These are phyloP conservation scores for Theocolax elegans DNA, from an alignment of 1,140 invertebrate genomes.

Conservation along the genomic window DNA sequence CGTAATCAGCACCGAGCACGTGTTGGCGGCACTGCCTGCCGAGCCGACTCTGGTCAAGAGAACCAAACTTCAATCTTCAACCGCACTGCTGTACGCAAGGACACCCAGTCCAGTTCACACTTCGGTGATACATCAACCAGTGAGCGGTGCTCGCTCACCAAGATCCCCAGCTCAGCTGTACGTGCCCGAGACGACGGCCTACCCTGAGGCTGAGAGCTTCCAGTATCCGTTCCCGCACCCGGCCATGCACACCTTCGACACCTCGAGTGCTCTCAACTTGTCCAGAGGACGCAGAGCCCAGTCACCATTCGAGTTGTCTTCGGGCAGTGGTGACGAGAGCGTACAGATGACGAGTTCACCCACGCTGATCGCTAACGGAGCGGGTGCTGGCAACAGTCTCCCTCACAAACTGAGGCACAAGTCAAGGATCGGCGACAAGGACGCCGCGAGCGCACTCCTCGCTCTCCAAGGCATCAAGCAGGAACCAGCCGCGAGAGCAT, in stretches of 20 bases:
- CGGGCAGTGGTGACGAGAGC: constrained; percentile 78
- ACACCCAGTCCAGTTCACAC: constrained; percentile 75
- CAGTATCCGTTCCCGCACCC: constrained; percentile 68
- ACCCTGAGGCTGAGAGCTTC: constrained; percentile 63
- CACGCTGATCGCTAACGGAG: constrained; percentile 54
- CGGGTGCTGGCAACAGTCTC: constrained; percentile 70
- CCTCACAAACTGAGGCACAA: constrained; percentile 93
- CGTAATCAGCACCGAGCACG: constrained; percentile 87
- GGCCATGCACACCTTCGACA: constrained; percentile 65
- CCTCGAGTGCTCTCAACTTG: constrained; percentile 73
- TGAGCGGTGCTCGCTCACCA: constrained; percentile 59
- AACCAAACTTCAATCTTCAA: constrained; percentile 73
- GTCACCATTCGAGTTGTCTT: constrained; percentile 77
- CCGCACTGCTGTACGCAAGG: constrained; percentile 68
- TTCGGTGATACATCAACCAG: constrained; percentile 75
- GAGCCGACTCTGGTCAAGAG: constrained; percentile 87
- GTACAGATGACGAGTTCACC: constrained; percentile 43
- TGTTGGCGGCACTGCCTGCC: constrained; percentile 83
- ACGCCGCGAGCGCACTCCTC: constrained; percentile 81
- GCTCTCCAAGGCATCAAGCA: constrained; percentile 86
- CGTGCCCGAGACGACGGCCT: constrained; percentile 56
- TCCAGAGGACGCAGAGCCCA: constrained; percentile 65
- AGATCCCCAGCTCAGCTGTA: constrained; percentile 62
- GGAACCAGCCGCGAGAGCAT: constrained; percentile 82
- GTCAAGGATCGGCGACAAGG: constrained; percentile 88